phyloP scores from a whole-genome alignment of 1,140 invertebrate species.

The Drosophila saltans region DNA sequence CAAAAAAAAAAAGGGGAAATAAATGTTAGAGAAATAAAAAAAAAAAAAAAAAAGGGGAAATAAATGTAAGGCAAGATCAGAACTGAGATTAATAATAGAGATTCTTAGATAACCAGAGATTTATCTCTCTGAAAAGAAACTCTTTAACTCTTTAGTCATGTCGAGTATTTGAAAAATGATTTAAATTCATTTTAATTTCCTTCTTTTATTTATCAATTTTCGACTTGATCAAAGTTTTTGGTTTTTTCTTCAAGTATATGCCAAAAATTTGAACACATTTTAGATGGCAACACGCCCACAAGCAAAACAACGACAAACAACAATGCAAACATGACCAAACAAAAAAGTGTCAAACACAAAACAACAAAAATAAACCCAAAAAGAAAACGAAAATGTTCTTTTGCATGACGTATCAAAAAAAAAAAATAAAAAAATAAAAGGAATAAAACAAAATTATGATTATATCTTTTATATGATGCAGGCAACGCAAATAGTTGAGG shows the following conservation, averaged over 20 bases:
- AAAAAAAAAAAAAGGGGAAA: slow-evolving; percentile 6
- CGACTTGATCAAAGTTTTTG: neutral
- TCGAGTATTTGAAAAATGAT: too few species aligned
- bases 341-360: slow-evolving; percentile 22
- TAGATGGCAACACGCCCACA: slow-evolving; percentile 8
- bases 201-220: too few species aligned
- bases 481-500: slow-evolving; percentile 27
- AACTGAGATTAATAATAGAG: too few species aligned
- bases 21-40: neutral
- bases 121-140: too few species aligned
- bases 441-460: slow-evolving; percentile 55
- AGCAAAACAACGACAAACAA: neutral
- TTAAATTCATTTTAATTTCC: too few species aligned
- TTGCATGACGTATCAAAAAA: slow-evolving; percentile 68
- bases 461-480: slow-evolving; percentile 66
- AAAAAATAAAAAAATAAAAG: neutral
- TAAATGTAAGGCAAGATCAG: too few species aligned
- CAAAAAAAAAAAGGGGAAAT: neutral
- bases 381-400: slow-evolving; percentile 43
- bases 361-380: slow-evolving; percentile 17
- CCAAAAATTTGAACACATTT: neutral
- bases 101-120: too few species aligned
- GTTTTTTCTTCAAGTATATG: slow-evolving; percentile 41
- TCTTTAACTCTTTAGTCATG: too few species aligned
- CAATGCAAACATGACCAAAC: slow-evolving; percentile 52